Percentiles rank a stretch among this genome's conserved stretches.
Conservation (phyloP, 2,888 invertebrate genomes). For the Scrobipalpa atriplicella region DNA sequence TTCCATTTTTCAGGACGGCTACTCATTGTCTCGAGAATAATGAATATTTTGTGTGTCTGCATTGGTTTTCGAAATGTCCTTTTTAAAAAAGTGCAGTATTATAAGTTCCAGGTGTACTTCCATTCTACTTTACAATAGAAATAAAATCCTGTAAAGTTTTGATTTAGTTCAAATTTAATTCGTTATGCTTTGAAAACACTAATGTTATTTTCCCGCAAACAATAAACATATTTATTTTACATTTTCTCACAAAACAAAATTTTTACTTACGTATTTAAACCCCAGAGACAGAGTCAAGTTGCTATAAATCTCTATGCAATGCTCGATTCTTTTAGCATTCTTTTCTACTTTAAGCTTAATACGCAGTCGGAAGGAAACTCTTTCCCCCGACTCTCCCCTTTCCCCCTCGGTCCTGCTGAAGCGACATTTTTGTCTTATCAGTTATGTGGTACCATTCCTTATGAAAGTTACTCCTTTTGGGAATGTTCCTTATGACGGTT, state of each 20-base stretch:
- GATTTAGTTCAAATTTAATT: no score
- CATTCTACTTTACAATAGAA: no score
- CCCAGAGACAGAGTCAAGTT: slow-evolving; percentile 5
- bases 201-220: no score
- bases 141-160: no score
- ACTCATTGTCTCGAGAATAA: no score
- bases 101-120: no score
- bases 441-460: slow-evolving; percentile 47
- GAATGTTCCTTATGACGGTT: background rate
- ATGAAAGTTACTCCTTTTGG: slow-evolving; percentile 36
- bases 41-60: no score
- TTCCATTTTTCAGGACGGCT: no score
- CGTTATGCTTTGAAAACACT: no score
- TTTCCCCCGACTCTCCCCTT: slow-evolving; percentile 38
- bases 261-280: background rate
- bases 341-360: slow-evolving; percentile 32
- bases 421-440: slow-evolving; percentile 56
- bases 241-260: background rate
- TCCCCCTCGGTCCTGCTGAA: slow-evolving; percentile 42
- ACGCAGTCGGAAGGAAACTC: slow-evolving; percentile 37
- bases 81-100: no score
- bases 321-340: slow-evolving; percentile 16
- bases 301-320: slow-evolving; percentile 11
- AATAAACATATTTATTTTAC: background rate
- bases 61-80: no score